Evolutionary conservation across 2,797 vertebrate genomes (phyloP).

Genomic region (Knipowitschia caucasica): DNA sequence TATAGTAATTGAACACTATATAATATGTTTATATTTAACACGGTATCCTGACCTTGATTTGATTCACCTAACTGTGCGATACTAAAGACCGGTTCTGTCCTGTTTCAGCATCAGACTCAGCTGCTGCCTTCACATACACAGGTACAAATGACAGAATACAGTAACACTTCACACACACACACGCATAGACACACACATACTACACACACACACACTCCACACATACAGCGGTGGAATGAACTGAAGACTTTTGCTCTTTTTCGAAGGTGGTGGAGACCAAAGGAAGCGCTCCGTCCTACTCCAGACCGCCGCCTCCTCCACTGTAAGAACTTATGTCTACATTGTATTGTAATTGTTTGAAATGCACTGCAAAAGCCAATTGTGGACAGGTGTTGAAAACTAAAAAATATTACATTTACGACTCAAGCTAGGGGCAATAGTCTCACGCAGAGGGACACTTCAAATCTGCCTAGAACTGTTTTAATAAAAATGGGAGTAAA

Average conservation of each 20-base stretch:
- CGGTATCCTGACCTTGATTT: too few relatives aligned
- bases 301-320: constrained; percentile 67
- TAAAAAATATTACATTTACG: too few relatives aligned
- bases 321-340: constrained; percentile 36
- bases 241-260: background rate
- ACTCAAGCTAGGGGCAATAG: too few relatives aligned
- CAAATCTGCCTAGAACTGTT: too few relatives aligned
- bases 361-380: too few relatives aligned
- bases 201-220: background rate
- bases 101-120: constrained; percentile 71
- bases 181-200: background rate
- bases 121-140: constrained; percentile 69
- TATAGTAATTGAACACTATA: too few relatives aligned
- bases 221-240: background rate
- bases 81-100: constrained; percentile 29
- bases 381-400: too few relatives aligned
- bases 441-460: too few relatives aligned
- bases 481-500: too few relatives aligned
- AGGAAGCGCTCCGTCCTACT: constrained; percentile 40
- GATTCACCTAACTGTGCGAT: too few relatives aligned
- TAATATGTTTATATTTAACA: background rate
- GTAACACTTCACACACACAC: background rate
- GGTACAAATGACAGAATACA: too few relatives aligned
- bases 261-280: constrained; percentile 66
- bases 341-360: too few relatives aligned